Evolutionary conservation across 2,797 vertebrate genomes (phyloP), one percentile per base, ranked within the genome.

Genomic region (Chelon labrosus): DNA sequence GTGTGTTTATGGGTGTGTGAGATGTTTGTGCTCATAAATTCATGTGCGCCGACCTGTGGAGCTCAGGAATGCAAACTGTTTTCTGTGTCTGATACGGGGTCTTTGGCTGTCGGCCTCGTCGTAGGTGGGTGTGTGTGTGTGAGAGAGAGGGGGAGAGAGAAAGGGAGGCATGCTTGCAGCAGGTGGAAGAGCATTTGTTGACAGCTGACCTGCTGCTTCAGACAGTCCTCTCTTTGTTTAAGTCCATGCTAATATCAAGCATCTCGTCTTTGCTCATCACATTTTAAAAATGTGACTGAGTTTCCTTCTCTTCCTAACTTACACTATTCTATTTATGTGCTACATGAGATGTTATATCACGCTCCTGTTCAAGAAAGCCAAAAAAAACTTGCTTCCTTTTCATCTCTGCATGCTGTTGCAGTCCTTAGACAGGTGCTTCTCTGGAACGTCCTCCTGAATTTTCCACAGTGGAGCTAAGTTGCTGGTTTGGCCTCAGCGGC

Each of bases 161-260:
- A 54, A 19, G 20, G 1, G 39, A 59, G 71, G 31, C 66, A 63
- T 79, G 73, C 52, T 67, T 62, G 57, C 78, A 87, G 80, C 88
- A 90, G 89, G 86, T 91, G 86, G 71, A 66, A 70, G 52, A 85
- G 57, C 88, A 85, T 87, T 88, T 88, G 85, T 75, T 90, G 80
- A 87, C 89, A 82, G 80, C 70, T 90, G 88, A 83, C 76, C 65
- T 71, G 72, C 75, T 65, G 65, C 62, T 82, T 50, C 31, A 52
- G 62, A 70, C 73, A 74, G 60, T 39, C 35, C 14, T 56, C 13
- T 56, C 66, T 70, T 79, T 75, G 49, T 79, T 59, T 25, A 35
- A 52, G 57, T 37, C 37, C 42, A 27, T 17, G 20, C 25, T 55
- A 16, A 59, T 57, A 35, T 49, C 19, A 5, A 50, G 19, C 19